Evolutionary conservation across 2,888 invertebrate genomes (phyloP).

Genomic region (Phorcus lineatus): DNA sequence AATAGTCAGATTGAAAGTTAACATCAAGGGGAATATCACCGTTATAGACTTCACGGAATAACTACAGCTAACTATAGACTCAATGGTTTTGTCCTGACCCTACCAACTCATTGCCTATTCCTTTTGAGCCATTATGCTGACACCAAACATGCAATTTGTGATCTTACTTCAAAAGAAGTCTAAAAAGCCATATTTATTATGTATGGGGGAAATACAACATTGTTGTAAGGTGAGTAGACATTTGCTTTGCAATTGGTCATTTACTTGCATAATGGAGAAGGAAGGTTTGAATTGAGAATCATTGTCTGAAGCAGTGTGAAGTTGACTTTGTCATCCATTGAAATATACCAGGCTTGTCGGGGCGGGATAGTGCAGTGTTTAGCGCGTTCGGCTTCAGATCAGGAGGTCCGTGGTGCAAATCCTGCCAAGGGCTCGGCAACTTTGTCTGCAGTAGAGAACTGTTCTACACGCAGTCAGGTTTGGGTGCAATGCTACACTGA

Average conservation of each 20-base stretch:
- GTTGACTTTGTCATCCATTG: neutral
- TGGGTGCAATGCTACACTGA: no score
- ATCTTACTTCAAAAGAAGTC: conserved; percentile 10
- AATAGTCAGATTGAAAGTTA: no score
- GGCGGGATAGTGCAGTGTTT: no score
- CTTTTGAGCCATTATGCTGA: neutral
- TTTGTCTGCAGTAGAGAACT: no score
- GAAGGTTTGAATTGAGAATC: neutral
- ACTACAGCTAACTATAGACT: no score
- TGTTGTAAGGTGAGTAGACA: neutral
- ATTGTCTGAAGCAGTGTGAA: neutral
- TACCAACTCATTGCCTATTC: neutral
- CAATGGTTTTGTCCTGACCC: no score
- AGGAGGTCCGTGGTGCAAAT: no score
- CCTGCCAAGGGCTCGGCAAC: no score
- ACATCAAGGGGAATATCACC: no score
- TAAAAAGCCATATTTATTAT: conserved; percentile 19
- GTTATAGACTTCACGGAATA: no score
- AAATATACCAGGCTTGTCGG: neutral
- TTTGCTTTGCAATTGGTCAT: neutral
- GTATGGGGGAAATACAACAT: conserved; percentile 1
- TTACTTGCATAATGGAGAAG: conserved; percentile 14
- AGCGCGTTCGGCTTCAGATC: no score
- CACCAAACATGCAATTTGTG: neutral
- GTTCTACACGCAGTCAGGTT: no score